These are phyloP conservation scores for Aphelinus atriplicis DNA, from an alignment of 1,140 invertebrate species.

Conservation along the genomic window DNA sequence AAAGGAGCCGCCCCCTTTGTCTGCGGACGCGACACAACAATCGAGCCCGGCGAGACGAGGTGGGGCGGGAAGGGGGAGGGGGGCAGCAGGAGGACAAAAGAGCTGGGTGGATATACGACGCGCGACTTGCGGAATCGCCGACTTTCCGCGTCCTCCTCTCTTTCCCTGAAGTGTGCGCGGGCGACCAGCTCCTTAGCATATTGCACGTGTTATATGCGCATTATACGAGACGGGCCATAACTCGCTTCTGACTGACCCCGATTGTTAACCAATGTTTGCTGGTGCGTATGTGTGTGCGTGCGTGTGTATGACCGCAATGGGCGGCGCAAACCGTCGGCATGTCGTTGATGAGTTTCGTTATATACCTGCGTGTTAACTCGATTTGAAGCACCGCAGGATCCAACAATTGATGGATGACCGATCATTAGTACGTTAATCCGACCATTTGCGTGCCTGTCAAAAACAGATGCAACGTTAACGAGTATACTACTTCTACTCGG, in stretches of 20 bases:
- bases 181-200: conserved; percentile 20
- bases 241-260: background rate
- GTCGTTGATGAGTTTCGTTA: no score
- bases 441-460: no score
- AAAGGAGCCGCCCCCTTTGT: conserved; percentile 13
- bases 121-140: conserved; percentile 5
- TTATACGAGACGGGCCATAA: background rate
- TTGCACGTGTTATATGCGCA: background rate
- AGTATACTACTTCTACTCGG: no score
- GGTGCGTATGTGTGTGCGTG: no score
- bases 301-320: background rate
- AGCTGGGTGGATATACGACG: background rate
- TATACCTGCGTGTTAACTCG: no score
- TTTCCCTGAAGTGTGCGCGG: background rate
- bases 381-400: no score
- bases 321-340: background rate
- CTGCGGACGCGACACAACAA: background rate
- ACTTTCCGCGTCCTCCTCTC: background rate
- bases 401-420: no score
- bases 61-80: no score
- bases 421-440: no score
- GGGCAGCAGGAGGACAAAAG: background rate
- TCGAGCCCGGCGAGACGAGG: no score
- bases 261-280: conserved; percentile 1
- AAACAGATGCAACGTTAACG: no score